A percentile compares a stretch with the other conserved stretches of the same genome.
phyloP scores from a whole-genome alignment of 2,113 vertebrate species.

The Gallinago jamesoni region DNA sequence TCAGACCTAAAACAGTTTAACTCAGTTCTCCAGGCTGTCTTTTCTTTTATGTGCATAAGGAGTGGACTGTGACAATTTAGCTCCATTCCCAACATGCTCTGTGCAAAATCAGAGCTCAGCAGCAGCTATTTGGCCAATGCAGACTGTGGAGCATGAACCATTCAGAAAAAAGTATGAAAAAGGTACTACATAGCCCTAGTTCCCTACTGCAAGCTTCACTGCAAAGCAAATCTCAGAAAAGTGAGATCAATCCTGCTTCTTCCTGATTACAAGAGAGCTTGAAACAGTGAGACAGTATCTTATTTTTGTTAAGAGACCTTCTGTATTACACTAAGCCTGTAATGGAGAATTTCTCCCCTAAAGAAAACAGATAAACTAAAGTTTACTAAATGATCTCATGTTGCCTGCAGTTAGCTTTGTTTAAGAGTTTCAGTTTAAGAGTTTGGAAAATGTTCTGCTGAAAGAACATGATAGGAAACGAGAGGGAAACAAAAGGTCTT shows the following conservation, averaged over 20 bases:
- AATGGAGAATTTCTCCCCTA: neutral
- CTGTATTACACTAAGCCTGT: neutral
- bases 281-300: neutral
- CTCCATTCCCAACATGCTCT: neutral
- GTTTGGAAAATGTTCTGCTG: neutral
- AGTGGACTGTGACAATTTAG: neutral
- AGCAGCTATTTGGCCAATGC: neutral
- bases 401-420: neutral
- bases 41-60: neutral
- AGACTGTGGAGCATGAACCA: neutral
- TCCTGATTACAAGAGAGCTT: neutral
- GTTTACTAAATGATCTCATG: neutral
- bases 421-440: neutral
- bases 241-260: neutral
- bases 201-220: neutral
- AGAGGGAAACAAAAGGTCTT: neutral
- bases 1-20: neutral
- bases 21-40: neutral
- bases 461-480: neutral
- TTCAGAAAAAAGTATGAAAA: neutral
- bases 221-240: neutral
- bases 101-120: neutral
- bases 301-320: neutral
- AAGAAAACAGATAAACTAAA: neutral
- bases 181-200: neutral